Conservation (phyloP, 1,140 invertebrate genomes). For the Drosophila triauraria region DNA sequence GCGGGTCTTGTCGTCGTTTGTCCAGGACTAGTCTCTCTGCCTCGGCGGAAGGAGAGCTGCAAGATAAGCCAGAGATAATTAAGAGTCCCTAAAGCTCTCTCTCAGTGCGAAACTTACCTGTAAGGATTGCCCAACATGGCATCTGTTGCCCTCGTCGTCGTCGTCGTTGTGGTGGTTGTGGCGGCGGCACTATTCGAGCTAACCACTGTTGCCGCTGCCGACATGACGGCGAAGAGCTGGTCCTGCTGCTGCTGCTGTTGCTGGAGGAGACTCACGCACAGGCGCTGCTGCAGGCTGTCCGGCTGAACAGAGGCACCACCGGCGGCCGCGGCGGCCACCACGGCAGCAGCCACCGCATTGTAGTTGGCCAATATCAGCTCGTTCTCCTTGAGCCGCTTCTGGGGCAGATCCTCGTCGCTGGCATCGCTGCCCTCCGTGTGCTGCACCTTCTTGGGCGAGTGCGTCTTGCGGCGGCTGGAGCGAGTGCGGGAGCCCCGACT, state of each 20-base stretch:
- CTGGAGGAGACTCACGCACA: slow-evolving; percentile 48
- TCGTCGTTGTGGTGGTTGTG: slow-evolving; percentile 8
- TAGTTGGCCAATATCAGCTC: slow-evolving; percentile 71
- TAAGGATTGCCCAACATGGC: slow-evolving; percentile 3
- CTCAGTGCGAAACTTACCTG: slow-evolving; percentile 26
- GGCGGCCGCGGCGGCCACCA: slow-evolving; percentile 47
- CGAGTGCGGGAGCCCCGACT: slow-evolving; percentile 41
- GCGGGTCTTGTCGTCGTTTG: slow-evolving; percentile 53
- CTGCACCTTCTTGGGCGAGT: slow-evolving; percentile 70
- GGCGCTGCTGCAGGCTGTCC: slow-evolving; percentile 47
- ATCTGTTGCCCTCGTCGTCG: not conserved
- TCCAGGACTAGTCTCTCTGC: slow-evolving; percentile 47
- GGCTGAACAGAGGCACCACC: not conserved
- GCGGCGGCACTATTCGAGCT: slow-evolving; percentile 15
- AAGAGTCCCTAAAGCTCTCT: not conserved
- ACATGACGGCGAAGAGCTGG: slow-evolving; percentile 50
- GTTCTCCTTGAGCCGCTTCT: slow-evolving; percentile 66
- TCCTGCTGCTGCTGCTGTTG: slow-evolving; percentile 58
- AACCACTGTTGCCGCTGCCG: slow-evolving; percentile 22
- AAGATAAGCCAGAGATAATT: not conserved
- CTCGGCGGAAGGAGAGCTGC: slow-evolving; percentile 13
- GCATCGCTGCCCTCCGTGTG: slow-evolving; percentile 39
- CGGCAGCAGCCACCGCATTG: slow-evolving; percentile 68
- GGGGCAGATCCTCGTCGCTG: slow-evolving; percentile 41
- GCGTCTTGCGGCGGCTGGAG: slow-evolving; percentile 66